Evolutionary conservation across 2,797 vertebrate genomes (phyloP).

Genomic region (Myotis daubentonii): DNA sequence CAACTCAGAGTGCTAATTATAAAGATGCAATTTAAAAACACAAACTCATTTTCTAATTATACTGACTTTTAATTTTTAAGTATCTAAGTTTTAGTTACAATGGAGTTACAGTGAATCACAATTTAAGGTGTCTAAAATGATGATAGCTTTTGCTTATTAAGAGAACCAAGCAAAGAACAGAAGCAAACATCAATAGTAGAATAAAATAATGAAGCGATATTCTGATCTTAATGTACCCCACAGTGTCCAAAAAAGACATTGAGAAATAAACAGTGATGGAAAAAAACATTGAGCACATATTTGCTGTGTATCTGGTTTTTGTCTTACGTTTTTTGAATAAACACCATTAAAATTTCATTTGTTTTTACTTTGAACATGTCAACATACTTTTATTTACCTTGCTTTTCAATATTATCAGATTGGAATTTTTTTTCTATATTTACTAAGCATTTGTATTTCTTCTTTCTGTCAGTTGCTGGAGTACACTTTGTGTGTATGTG

Average conservation of each 20-base stretch:
- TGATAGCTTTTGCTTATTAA: not conserved
- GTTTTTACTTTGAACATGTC: not conserved
- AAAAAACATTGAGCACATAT: not conserved
- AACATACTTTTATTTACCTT: not conserved
- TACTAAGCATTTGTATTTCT: not conserved
- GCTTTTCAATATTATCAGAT: constrained; percentile 1
- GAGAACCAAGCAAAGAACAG: constrained; percentile 4
- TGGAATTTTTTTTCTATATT: not conserved
- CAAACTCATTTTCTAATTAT: constrained; percentile 25
- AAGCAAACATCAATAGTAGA: not conserved
- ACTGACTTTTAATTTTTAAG: constrained; percentile 46
- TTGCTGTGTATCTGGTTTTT: constrained; percentile 10
- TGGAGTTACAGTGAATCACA: not conserved
- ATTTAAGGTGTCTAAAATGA: constrained; percentile 9
- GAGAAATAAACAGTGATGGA: not conserved
- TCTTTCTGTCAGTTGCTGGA: not conserved
- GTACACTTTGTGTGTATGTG: not conserved
- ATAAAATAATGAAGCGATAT: constrained; percentile 45
- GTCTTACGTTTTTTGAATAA: not conserved
- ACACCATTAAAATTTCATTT: constrained; percentile 16
- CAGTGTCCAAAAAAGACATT: not conserved
- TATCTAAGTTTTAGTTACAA: constrained; percentile 7
- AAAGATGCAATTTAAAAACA: constrained; percentile 29
- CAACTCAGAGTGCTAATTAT: not conserved
- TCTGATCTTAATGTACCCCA: not conserved